Base-by-base conservation (phyloP, 2,888 invertebrate genomes). In the Ptychoptera albimana region DNA sequence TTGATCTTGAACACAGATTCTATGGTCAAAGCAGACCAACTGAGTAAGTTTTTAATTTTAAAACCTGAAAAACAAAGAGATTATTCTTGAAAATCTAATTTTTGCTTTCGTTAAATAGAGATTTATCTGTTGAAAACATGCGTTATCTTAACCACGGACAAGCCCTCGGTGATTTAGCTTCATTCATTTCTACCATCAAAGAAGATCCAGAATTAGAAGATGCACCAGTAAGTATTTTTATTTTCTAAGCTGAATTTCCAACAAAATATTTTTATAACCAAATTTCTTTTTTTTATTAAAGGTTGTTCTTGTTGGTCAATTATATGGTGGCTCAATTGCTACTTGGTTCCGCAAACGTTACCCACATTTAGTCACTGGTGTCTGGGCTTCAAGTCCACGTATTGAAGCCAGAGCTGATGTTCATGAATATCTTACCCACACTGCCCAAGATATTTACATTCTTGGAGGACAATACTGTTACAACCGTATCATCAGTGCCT, bases 1-100 rank as follows among this genome's bases (percentile, higher is more conserved):
- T 81, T 56, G 78, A 79, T 51, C 75, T 85, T 1, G 89, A 89
- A 57, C 88, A 89, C 60, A 71, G 88, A 51, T 89, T 75, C 59
- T 89, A 88, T 56, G 88, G 88, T 1, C 55, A 72, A 44, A 85
- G 82, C 49, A 70, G 69, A 47, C 87, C 86, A 0, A 75, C 76
- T 12, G 53, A 55, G 85, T 86, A 60, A 23, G 23, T 5, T 5
- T 23, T 23, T 5, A 23, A 23, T 23, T 23, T 23, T 23, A 5
- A 3, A 23, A 23, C 7, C 23, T 23, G 3, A 5, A 23, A 84
- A 86, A 60, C 3, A 23, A 7, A 23, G 7, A 23, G 7, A 5
- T 23, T 5, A 5, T 23, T 23, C 3, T 5, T 23, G 23, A 5
- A 7, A 23, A 23, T 23, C 7, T 23, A 7, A 23, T 5, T 23